These are phyloP conservation scores for Pogonophryne albipinna DNA, from an alignment of 2,797 vertebrate genomes.

Conservation along the genomic window DNA sequence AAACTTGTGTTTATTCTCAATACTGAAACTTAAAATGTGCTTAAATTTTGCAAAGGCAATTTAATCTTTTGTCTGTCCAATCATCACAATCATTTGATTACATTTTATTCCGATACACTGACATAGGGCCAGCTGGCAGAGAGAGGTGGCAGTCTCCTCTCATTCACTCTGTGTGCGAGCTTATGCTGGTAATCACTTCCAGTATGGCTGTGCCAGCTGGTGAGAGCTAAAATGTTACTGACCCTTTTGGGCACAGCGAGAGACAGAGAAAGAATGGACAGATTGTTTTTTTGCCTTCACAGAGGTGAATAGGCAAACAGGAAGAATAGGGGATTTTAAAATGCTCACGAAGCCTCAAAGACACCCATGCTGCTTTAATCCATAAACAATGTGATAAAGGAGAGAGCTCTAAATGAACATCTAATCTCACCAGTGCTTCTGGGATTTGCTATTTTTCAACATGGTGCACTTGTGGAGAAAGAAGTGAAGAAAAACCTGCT, in stretches of 20 bases:
- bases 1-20: slow-evolving; percentile 18
- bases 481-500: slow-evolving; percentile 7
- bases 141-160: slow-evolving; percentile 46
- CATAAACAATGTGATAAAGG: slow-evolving; percentile 63
- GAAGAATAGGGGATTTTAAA: slow-evolving; percentile 70
- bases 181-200: slow-evolving; percentile 72
- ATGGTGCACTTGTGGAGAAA: background rate
- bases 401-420: slow-evolving; percentile 68
- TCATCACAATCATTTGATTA: background rate
- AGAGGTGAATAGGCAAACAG: slow-evolving; percentile 60
- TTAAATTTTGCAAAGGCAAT: background rate
- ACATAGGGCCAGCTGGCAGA: slow-evolving; percentile 38
- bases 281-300: slow-evolving; percentile 70
- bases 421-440: slow-evolving; percentile 64
- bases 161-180: slow-evolving; percentile 39
- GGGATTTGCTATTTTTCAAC: slow-evolving; percentile 27
- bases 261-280: slow-evolving; percentile 51
- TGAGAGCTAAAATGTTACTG: slow-evolving; percentile 68
- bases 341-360: slow-evolving; percentile 76
- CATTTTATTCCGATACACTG: background rate
- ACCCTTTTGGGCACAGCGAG: slow-evolving; percentile 45
- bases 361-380: slow-evolving; percentile 75
- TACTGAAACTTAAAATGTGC: background rate
- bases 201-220: slow-evolving; percentile 62
- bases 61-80: slow-evolving; percentile 5